Conservation (phyloP, 2,113 vertebrate species). For the Cervus canadensis region DNA sequence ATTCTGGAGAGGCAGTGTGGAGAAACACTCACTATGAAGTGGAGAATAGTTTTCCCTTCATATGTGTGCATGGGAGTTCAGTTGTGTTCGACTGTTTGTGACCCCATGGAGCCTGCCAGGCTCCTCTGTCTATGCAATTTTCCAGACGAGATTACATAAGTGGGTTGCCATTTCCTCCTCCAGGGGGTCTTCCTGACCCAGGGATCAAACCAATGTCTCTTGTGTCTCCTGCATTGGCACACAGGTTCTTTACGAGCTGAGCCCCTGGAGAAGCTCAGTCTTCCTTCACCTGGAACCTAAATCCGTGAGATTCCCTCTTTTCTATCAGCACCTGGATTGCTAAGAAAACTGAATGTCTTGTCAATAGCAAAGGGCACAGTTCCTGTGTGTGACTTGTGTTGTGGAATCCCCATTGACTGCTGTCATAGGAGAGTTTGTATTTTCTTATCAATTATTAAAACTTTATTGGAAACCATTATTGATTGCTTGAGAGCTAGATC, state of each 20-base stretch:
- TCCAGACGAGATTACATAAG: no score
- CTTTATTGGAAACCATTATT: neutral
- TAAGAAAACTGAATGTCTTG: neutral
- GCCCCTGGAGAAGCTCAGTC: neutral
- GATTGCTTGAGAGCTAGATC: neutral
- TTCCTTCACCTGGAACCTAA: neutral
- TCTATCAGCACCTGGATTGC: rapidly evolving
- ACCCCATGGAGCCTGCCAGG: no score
- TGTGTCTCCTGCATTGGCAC: no score
- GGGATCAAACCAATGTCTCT: no score
- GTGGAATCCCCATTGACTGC: neutral
- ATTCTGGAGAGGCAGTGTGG: neutral
- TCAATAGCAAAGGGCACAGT: neutral
- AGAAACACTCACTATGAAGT: neutral
- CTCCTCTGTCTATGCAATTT: no score
- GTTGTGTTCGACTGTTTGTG: no score
- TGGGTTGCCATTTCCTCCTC: no score
- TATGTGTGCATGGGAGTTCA: no score
- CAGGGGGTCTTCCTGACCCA: no score
- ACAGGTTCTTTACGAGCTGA: no score
- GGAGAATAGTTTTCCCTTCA: neutral
- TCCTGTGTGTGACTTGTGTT: neutral
- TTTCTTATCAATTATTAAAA: neutral
- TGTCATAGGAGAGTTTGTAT: neutral
- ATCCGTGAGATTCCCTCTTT: neutral